Percentiles rank a stretch among this genome's conserved stretches.
phyloP scores from a whole-genome alignment of 2,888 invertebrate genomes.

The Byasa hedistus region DNA sequence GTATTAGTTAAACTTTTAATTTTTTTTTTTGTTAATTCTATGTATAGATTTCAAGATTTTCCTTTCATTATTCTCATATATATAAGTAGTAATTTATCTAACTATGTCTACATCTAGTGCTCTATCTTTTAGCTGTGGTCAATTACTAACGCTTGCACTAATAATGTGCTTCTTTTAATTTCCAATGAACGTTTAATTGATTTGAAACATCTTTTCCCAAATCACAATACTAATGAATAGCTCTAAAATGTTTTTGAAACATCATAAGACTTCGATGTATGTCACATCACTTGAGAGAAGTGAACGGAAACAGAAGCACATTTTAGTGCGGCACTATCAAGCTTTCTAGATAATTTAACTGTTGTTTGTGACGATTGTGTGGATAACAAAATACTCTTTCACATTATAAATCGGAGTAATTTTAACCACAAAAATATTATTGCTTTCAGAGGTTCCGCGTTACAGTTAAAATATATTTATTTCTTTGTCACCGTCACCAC shows the following conservation, averaged over 20 bases:
- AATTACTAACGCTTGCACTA: conserved; percentile 61
- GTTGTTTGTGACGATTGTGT: conserved; percentile 63
- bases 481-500: conserved; percentile 22
- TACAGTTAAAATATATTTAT: conserved; percentile 64
- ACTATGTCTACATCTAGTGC: conserved; percentile 75
- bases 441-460: conserved; percentile 71
- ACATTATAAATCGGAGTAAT: conserved; percentile 58
- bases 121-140: conserved; percentile 77
- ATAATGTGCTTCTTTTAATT: conserved; percentile 50
- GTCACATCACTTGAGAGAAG: neutral
- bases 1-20: conserved; percentile 77
- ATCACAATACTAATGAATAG: neutral
- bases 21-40: conserved; percentile 64
- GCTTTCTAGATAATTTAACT: conserved; percentile 56
- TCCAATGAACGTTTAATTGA: conserved; percentile 27
- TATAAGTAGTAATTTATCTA: conserved; percentile 76
- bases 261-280: neutral
- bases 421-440: conserved; percentile 76
- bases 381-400: conserved; percentile 71
- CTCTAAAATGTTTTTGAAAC: neutral
- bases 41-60: conserved; percentile 77
- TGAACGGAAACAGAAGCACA: conserved; percentile 48
- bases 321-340: conserved; percentile 60
- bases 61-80: conserved; percentile 54
- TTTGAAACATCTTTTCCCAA: neutral